Base-by-base conservation (phyloP, 2,113 vertebrate genomes). In the Euleptes europaea region DNA sequence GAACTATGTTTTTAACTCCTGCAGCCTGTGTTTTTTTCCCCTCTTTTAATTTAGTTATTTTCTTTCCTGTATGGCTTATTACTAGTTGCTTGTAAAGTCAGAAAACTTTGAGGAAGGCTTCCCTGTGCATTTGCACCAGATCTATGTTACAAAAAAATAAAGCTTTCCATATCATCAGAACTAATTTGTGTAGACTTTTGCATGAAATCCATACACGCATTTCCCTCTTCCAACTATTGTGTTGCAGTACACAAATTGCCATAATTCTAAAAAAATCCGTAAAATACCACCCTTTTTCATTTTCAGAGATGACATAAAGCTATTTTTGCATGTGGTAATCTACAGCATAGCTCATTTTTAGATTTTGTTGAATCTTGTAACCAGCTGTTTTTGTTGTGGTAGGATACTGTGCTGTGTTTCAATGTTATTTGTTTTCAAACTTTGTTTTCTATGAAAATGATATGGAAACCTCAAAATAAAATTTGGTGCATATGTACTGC, bases 401-500 rank as follows among this genome's bases (percentile, higher is more conserved):
- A 98, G 97, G 96, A 97, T 97, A 97, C 97, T 96, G 98, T 98
- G 97, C 97, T 96, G 97, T 98, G 95, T 96, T 98, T 97, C 97
- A 98, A 98, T 98, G 97, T 98, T 97, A 96, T 96, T 97, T 97
- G 97, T 98, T 96, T 97, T 96, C 96, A 96, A 92, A 97, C 94
- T 97, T 97, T 98, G 97, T 97, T 98, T 97, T 98, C 97, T 97
- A 95, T 97, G 97, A 97, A 97, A 96, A 97, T 97, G 96, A 96
- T 97, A 97, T 97, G 97, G 96, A 97, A 97, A 97, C 96, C 97
- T 97, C 95, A 95, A 97, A 97, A 94, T 93, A 94, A 94, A 96
- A 98, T 98, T 98, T 98, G 96, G 97, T 97, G 98, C 97, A 98
- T 98, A 98, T 97, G 96, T 97, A 97, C 96, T 97, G 96, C 97